Evolutionary conservation across 2,888 invertebrate genomes (phyloP).

Genomic region (Campoplex capitator): DNA sequence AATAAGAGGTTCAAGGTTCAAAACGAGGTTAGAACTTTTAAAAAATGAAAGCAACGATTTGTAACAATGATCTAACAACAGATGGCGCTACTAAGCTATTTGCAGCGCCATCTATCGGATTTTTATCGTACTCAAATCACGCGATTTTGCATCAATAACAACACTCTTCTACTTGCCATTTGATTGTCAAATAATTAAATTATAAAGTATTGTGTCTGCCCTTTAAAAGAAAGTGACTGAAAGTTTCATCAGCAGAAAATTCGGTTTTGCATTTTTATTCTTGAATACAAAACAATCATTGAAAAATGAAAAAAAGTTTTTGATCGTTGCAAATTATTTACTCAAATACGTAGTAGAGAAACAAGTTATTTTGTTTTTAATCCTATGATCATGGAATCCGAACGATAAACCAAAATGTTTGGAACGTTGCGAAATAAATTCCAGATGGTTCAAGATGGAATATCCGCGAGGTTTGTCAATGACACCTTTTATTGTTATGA

Average conservation of each 20-base stretch:
- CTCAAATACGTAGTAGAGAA: background rate
- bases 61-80: background rate
- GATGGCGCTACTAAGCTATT: background rate
- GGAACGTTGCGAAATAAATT: constrained; percentile 81
- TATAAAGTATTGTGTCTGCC: background rate
- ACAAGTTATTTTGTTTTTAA: background rate
- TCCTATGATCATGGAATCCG: constrained; percentile 34
- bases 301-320: background rate
- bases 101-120: background rate
- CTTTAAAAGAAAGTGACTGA: background rate
- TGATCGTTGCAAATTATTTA: background rate
- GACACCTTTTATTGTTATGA: constrained; percentile 10
- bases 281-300: background rate
- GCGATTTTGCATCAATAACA: background rate
- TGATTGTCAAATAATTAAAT: constrained; percentile 4
- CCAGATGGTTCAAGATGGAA: constrained; percentile 83
- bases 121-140: background rate
- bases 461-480: constrained; percentile 81
- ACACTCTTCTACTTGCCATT: background rate
- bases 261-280: background rate
- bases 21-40: too few species aligned
- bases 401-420: constrained; percentile 78
- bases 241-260: background rate
- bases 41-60: too few species aligned
- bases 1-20: too few species aligned